These are phyloP conservation scores for Abrostola triplasia DNA, from an alignment of 2,888 invertebrate genomes.

Conservation along the genomic window DNA sequence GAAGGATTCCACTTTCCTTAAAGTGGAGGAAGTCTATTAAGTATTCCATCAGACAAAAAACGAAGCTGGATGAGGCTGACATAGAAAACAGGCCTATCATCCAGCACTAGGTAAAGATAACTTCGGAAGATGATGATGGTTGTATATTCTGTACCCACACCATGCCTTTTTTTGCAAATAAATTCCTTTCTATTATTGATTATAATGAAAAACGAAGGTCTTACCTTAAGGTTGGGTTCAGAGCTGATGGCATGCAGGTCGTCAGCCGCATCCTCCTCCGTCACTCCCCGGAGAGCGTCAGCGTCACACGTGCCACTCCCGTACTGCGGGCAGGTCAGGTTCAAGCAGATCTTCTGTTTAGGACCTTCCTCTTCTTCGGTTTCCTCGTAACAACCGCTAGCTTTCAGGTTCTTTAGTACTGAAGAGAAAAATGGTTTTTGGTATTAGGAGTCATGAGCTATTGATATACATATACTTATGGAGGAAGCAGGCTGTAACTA, in stretches of 20 bases:
- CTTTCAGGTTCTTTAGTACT: conserved; percentile 74
- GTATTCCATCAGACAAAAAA: too few species aligned
- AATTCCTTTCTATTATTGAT: too few species aligned
- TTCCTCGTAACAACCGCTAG: conserved; percentile 63
- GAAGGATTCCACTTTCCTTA: too few species aligned
- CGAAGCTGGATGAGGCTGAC: too few species aligned
- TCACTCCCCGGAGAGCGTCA: neutral
- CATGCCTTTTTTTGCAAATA: too few species aligned
- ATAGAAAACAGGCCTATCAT: too few species aligned
- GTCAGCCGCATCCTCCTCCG: conserved; percentile 49
- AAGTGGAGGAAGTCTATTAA: too few species aligned
- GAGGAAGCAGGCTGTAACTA: neutral
- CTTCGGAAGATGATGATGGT: too few species aligned
- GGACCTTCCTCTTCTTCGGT: conserved; percentile 61
- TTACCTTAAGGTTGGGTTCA: conserved; percentile 60
- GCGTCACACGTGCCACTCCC: conserved; percentile 38
- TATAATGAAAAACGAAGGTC: neutral
- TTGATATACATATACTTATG: neutral
- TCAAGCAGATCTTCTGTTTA: conserved; percentile 78
- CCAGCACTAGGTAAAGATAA: too few species aligned
- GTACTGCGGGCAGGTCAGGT: conserved; percentile 73
- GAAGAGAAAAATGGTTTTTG: neutral
- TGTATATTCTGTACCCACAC: too few species aligned
- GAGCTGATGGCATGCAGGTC: conserved; percentile 59
- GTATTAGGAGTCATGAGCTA: neutral